These are phyloP conservation scores for Acanthornis magna DNA, from an alignment of 2,797 vertebrate genomes.

Conservation along the genomic window DNA sequence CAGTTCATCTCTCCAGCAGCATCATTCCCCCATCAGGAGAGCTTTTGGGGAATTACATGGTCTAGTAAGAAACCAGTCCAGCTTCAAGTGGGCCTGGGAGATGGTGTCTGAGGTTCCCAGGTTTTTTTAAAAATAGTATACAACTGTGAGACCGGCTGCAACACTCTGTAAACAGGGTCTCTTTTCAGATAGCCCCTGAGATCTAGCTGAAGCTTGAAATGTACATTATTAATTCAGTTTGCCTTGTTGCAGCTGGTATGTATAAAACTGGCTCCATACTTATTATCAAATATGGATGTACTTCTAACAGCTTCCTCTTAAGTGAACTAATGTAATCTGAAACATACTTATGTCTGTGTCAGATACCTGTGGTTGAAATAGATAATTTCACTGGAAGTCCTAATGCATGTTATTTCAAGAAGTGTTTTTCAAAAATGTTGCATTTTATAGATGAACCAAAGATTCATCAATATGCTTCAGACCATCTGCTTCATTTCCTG, in stretches of 20 bases:
- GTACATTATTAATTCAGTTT: constrained; percentile 36
- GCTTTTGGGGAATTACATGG: neutral
- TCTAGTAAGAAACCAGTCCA: neutral
- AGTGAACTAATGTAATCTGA: constrained; percentile 30
- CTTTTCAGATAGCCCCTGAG: neutral
- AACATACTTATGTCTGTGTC: neutral
- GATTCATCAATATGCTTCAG: constrained; percentile 3
- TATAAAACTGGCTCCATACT: constrained; percentile 36
- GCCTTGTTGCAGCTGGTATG: neutral
- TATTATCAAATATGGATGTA: constrained; percentile 44
- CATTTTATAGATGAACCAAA: neutral
- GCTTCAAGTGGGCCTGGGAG: neutral
- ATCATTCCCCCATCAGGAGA: fast-evolving
- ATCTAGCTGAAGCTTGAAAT: neutral
- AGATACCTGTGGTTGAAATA: constrained; percentile 3
- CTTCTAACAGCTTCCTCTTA: constrained; percentile 38
- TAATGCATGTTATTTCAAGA: neutral
- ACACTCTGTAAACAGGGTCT: neutral
- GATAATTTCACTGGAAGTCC: neutral
- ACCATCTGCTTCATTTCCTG: neutral
- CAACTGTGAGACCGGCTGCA: neutral
- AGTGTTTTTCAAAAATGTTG: neutral
- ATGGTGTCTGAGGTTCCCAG: neutral
- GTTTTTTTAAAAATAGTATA: neutral
- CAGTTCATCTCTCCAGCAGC: neutral